These are phyloP conservation scores for Conistra vaccinii DNA, from an alignment of 2,888 invertebrate species.

Conservation along the genomic window DNA sequence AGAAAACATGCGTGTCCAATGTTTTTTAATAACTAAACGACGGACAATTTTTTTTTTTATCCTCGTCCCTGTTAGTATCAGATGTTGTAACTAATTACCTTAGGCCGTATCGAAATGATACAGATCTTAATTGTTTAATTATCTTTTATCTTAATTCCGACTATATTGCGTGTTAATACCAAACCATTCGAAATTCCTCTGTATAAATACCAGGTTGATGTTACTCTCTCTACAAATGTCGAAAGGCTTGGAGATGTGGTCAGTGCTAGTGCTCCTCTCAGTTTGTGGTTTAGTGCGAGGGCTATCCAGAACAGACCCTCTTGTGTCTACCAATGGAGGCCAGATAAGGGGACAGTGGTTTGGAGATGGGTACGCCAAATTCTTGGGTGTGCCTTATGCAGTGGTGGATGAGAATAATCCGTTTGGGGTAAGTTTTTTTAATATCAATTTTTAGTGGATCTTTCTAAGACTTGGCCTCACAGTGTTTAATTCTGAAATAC, in stretches of 20 bases:
- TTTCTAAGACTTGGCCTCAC: background rate
- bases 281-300: constrained; percentile 25
- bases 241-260: constrained; percentile 14
- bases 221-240: background rate
- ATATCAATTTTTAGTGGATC: background rate
- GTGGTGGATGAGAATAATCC: constrained; percentile 47
- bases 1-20: too few species aligned
- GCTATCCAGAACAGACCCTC: constrained; percentile 22
- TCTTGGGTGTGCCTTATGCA: constrained; percentile 53
- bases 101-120: too few species aligned
- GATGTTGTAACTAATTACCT: too few species aligned
- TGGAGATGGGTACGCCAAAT: constrained; percentile 49
- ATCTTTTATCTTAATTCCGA: constrained; percentile 30
- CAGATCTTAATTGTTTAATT: constrained; percentile 19
- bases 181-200: background rate
- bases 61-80: too few species aligned
- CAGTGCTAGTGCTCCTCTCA: constrained; percentile 13
- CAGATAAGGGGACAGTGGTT: constrained; percentile 25
- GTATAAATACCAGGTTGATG: background rate
- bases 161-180: background rate
- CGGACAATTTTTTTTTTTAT: too few species aligned
- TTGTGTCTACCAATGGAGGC: constrained; percentile 28
- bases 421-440: constrained; percentile 46
- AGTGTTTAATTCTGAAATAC: too few species aligned
- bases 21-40: too few species aligned